Evolutionary conservation across 1,140 invertebrate species (phyloP), one percentile per base, ranked within the genome.

Genomic region (Charaxes varanes): DNA sequence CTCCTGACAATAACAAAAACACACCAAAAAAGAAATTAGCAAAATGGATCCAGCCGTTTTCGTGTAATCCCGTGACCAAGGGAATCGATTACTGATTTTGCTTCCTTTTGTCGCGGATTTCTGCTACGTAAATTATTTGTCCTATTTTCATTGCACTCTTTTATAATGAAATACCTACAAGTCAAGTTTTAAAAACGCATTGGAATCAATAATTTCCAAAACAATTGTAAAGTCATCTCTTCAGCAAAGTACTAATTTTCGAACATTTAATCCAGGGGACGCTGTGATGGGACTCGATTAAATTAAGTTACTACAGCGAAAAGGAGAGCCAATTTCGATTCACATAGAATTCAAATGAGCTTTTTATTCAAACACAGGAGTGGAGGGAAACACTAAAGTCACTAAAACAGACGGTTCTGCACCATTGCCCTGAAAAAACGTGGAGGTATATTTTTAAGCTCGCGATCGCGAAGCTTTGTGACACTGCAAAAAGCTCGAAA

Each of bases 261-360:
- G 30, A 52, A 40, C 56, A 53, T 50, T 51, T 69, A 74, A 73
- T 73, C 60, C 62, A 69, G 72, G 72, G 58, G 65, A 66, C 60
- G 58, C 65, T 61, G 59, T 74, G 73, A 79, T 74, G 63, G 62
- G 62, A 73, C 67, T 67, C 76, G 71, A 82, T 82, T 78, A 78
- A 82, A 82, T 78, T 82, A 82, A 80, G 76, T 78, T 78, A 80
- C 61, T 72, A 78, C 71, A 62, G 63, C 63, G 70, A 74, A 78
- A 79, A 78, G 62, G 64, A 69, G 69, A 74, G 67, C 41, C 74
- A 72, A 78, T 77, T 80, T 65, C 76, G 71, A 82, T 82, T 77
- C 76, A 71, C 73, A 78, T 82, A 78, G 78, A 78, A 82, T 82
- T 76, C 71, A 82, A 82, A 82, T 78, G 74, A 80, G 69, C 61